phyloP scores from a whole-genome alignment of 1,140 invertebrate species.

The Drosophila burlai region DNA sequence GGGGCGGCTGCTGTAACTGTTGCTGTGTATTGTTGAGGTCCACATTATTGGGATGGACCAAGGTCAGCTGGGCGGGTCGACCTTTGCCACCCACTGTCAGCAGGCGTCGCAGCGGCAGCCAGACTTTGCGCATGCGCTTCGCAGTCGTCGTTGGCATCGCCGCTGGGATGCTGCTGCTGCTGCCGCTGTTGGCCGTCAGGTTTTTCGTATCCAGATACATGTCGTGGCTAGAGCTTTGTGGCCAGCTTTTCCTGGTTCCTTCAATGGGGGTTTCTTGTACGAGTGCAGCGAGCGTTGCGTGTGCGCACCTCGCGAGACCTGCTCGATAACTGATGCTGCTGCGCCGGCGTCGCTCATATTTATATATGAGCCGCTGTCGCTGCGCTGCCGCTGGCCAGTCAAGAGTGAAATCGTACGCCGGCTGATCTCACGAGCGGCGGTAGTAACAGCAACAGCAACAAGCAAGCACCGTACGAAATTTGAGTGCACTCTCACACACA shows the following conservation, averaged over 20 bases:
- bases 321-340: slow-evolving; percentile 84
- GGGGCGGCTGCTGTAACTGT: slow-evolving; percentile 11
- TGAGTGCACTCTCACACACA: slow-evolving; percentile 80
- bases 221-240: slow-evolving; percentile 17
- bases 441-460: slow-evolving; percentile 16
- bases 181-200: slow-evolving; percentile 48
- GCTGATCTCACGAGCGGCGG: slow-evolving; percentile 74
- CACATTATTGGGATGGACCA: slow-evolving; percentile 80
- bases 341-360: slow-evolving; percentile 77
- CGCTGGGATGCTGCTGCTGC: slow-evolving; percentile 21
- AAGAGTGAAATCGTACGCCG: slow-evolving; percentile 81
- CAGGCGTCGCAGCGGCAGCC: slow-evolving; percentile 70
- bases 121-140: slow-evolving; percentile 73
- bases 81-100: slow-evolving; percentile 70
- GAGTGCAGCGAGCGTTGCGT: slow-evolving; percentile 67
- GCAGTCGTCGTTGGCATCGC: slow-evolving; percentile 7
- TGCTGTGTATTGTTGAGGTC: slow-evolving; percentile 78
- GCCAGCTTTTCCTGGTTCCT: slow-evolving; percentile 42
- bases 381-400: slow-evolving; percentile 76
- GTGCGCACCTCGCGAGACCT: slow-evolving; percentile 82
- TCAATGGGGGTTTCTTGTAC: slow-evolving; percentile 2
- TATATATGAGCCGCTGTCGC: slow-evolving; percentile 78
- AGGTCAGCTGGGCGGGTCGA: slow-evolving; percentile 34
- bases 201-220: slow-evolving; percentile 84
- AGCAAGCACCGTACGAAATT: slow-evolving; percentile 79